Base-by-base conservation (phyloP, 1,140 invertebrate genomes). In the Eriosoma lanigerum region DNA sequence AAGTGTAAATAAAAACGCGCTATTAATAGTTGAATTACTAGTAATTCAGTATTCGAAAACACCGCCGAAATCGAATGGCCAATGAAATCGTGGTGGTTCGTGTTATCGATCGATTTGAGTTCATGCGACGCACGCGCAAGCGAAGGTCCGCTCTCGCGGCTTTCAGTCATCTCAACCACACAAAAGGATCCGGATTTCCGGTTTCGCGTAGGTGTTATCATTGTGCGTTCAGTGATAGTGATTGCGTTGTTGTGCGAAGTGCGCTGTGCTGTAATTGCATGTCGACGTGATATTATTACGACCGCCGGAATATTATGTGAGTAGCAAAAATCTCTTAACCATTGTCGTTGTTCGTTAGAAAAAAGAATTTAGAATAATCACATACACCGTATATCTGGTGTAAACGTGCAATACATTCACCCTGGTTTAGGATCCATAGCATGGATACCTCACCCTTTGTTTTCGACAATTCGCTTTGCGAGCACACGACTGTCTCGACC, bases 31-130 rank as follows among this genome's bases (percentile, higher is more conserved):
- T 38, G 32, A 8, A 38, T 8, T 4, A 38, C n/a, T n/a, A n/a
- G n/a, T n/a, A 38, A 8, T 38, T 38, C 32, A 8, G 32, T 44
- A 19, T 72, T 72, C 26, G 24, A 72, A 72, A 72, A 29, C 26
- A 29, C 68, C 68, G 68, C 68, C 24, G 24, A 29, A n/a, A 29
- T 15, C 13, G 15, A n/a, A 12, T 26, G 48, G 17, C 48, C 68
- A 72, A 72, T 72, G 48, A 46, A 46, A 10, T 13, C 6, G 24
- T 29, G 29, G 12, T 19, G 5, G 29, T 52, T 44, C 68, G 68
- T 48, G 26, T 50, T 72, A 72, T 72, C 48, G 68, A 72, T 72
- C 68, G 68, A 48, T 26, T 9, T 8, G 66, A 48, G 44, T 8
- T 3, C 8, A 50, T 24, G 15, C 21, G 66, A 50, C 66, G 46